Conservation (phyloP, 1,140 invertebrate genomes). For the Tetramorium simillimum region DNA sequence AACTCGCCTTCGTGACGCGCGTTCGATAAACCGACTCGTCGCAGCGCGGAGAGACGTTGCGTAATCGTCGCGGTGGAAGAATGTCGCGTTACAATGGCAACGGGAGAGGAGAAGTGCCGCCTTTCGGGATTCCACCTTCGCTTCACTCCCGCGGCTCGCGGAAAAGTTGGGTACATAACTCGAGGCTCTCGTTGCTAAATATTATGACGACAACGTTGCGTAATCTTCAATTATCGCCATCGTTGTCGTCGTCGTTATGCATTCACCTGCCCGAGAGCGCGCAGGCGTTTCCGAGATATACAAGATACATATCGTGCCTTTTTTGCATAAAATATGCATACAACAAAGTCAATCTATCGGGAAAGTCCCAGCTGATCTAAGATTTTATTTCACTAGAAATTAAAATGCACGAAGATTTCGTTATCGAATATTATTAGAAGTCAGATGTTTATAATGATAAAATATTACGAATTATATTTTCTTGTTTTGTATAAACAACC, state of each 20-base stretch:
- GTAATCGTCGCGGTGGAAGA: slow-evolving; percentile 31
- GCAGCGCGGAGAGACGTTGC: slow-evolving; percentile 18
- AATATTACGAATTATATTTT: neutral
- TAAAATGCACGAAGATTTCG: neutral
- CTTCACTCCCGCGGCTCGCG: slow-evolving; percentile 18
- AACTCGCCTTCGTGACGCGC: slow-evolving; percentile 17
- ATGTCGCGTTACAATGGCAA: slow-evolving; percentile 59
- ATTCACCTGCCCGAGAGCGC: slow-evolving; percentile 22
- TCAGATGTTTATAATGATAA: too few relatives aligned
- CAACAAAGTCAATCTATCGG: neutral
- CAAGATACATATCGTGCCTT: neutral
- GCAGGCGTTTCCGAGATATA: slow-evolving; percentile 23
- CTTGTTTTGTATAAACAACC: neutral
- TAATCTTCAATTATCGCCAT: slow-evolving; percentile 73
- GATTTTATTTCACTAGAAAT: neutral
- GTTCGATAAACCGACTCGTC: slow-evolving; percentile 43
- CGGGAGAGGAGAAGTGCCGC: slow-evolving; percentile 17
- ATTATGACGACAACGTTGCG: slow-evolving; percentile 73
- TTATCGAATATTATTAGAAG: neutral
- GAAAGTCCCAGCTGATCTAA: neutral
- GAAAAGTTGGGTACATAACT: slow-evolving; percentile 62
- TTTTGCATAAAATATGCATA: neutral
- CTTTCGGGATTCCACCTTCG: slow-evolving; percentile 53
- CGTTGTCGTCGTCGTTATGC: slow-evolving; percentile 57
- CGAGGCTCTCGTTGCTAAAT: slow-evolving; percentile 68